phyloP scores from a whole-genome alignment of 1,140 invertebrate genomes.

The Brachionus calyciflorus region DNA sequence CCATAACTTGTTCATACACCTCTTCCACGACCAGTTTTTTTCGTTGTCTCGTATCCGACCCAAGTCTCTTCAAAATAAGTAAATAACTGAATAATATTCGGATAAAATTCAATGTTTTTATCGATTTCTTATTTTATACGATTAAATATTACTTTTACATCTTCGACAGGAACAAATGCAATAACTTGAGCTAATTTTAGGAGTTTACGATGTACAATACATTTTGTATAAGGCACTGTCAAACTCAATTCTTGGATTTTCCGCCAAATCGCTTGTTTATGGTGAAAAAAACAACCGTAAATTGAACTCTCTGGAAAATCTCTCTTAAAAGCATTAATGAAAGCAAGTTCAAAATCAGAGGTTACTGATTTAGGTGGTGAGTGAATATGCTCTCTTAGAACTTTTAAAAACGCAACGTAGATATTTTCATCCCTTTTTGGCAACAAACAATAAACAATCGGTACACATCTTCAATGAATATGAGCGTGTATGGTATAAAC shows the following conservation, averaged over 20 bases:
- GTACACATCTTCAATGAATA: too few species aligned
- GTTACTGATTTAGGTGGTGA: too few species aligned
- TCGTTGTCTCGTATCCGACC: background rate
- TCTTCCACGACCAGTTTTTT: background rate
- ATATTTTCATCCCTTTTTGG: too few species aligned
- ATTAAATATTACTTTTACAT: background rate
- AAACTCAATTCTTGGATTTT: background rate
- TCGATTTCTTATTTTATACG: background rate
- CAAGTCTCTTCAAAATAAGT: background rate
- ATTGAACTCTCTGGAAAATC: too few species aligned
- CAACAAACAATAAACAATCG: too few species aligned
- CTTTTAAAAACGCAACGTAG: too few species aligned
- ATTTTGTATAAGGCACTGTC: background rate
- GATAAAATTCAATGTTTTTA: background rate
- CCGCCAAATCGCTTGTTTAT: background rate
- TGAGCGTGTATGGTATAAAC: too few species aligned
- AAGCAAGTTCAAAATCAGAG: too few species aligned
- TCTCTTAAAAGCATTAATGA: too few species aligned
- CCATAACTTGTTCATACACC: background rate
- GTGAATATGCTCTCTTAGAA: too few species aligned
- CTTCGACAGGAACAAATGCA: background rate
- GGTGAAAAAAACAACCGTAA: background rate
- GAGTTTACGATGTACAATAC: background rate
- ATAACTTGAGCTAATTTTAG: background rate
- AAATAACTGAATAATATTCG: background rate